phyloP scores from a whole-genome alignment of 1,140 invertebrate genomes.

The Wasmannia auropunctata region DNA sequence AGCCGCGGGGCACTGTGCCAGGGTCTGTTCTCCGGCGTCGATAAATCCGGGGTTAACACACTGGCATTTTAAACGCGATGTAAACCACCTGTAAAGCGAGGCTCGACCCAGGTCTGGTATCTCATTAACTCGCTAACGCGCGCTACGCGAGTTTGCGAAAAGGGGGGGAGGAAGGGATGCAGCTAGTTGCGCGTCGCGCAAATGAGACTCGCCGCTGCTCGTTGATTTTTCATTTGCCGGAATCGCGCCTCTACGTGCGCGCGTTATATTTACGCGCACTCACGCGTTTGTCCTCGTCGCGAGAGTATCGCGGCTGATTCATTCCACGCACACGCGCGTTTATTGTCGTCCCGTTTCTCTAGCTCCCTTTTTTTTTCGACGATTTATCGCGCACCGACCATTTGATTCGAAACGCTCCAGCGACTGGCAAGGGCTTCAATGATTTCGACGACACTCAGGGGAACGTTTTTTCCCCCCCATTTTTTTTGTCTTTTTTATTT shows the following conservation, averaged over 20 bases:
- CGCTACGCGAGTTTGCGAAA: not conserved
- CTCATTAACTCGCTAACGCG: conserved; percentile 57
- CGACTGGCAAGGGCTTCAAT: conserved; percentile 17
- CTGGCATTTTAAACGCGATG: conserved; percentile 67
- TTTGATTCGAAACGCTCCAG: conserved; percentile 41
- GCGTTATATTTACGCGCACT: not conserved
- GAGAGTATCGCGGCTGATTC: conserved; percentile 39
- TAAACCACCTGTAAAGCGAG: conserved; percentile 70
- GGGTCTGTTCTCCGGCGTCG: conserved; percentile 48
- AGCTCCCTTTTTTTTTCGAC: conserved; percentile 5
- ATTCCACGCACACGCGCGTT: conserved; percentile 15
- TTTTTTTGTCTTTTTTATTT: conserved; percentile 27
- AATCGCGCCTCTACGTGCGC: not conserved
- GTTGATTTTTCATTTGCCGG: conserved; percentile 48
- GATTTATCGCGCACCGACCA: conserved; percentile 1
- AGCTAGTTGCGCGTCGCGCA: conserved; percentile 36
- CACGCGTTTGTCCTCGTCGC: not conserved
- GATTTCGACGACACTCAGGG: conserved; percentile 49
- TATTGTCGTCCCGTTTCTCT: conserved; percentile 23
- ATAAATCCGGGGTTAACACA: conserved; percentile 64
- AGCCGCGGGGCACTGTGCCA: conserved; percentile 63
- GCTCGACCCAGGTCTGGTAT: conserved; percentile 15
- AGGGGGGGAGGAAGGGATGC: too few species aligned
- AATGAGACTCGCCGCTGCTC: conserved; percentile 39
- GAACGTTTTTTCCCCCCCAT: conserved; percentile 28